phyloP scores from a whole-genome alignment of 2,797 vertebrate genomes.

The Urocyon cinereoargenteus region DNA sequence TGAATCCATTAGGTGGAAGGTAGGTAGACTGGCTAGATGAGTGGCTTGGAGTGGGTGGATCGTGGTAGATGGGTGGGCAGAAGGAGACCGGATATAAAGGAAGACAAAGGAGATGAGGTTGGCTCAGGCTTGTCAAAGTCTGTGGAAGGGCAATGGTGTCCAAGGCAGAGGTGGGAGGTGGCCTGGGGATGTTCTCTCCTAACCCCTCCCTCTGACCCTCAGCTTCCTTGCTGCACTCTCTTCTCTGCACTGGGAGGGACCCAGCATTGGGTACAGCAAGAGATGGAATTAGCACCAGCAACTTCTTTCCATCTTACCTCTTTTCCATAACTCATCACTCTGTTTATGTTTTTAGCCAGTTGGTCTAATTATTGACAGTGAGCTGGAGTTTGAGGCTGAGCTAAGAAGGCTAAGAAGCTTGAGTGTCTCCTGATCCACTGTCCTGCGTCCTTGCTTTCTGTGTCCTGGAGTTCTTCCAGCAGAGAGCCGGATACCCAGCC shows the following conservation, averaged over 20 bases:
- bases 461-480: neutral
- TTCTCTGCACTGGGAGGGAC: accelerated
- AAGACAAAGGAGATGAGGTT: neutral
- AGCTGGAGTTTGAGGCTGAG: neutral
- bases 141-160: neutral
- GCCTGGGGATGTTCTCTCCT: neutral
- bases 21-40: neutral
- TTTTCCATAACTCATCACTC: neutral
- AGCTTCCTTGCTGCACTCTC: neutral
- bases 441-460: neutral
- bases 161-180: neutral
- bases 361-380: neutral
- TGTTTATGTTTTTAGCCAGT: neutral
- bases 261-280: neutral
- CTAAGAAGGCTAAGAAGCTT: neutral
- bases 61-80: neutral
- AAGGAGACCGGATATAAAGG: neutral
- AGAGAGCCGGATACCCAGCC: neutral
- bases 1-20: neutral
- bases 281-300: neutral
- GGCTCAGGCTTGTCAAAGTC: neutral
- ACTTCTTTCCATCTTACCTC: neutral
- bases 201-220: neutral
- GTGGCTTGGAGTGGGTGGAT: neutral
- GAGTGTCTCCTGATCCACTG: neutral